Evolutionary conservation across 2,113 vertebrate genomes (phyloP), one percentile per base, ranked within the genome.

Genomic region (Megalops atlanticus): DNA sequence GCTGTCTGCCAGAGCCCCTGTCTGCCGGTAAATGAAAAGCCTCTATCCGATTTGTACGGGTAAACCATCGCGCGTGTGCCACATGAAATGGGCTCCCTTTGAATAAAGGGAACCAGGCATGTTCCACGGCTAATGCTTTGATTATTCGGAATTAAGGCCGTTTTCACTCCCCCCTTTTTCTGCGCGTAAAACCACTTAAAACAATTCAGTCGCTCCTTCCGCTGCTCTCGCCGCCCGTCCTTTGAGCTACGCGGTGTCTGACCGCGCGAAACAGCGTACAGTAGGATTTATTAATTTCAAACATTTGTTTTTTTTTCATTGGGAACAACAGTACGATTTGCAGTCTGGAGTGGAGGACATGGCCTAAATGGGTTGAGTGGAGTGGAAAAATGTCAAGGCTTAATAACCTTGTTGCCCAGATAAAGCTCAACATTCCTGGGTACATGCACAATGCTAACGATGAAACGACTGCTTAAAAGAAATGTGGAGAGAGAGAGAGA

Each of bases 361-460:
- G 54, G n/a, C n/a, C 10, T 8, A 10, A 8, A n/a, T n/a, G n/a
- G 54, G 1, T n/a, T 31, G 54, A 64, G 54, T 31, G 54, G 54
- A 31, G n/a, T n/a, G n/a, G n/a, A n/a, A n/a, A 10, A 21, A 15
- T 7, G 54, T 10, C 54, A 64, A 10, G 54, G 54, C 54, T 8
- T 58, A 64, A 64, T 64, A 78, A 40, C 64, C 41, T 79, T 79
- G 78, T 39, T 31, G 39, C 10, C 14, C 41, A 52, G 75, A 52
- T 52, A 77, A 47, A 54, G 16, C 47, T 36, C 18, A 2, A n/a
- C 49, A 78, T 39, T 64, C 49, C 76, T 33, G 45, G 33, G 31
- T 12, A 77, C 49, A 35, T 10, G 33, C 21, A 21, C 33, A 4
- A 11, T 72, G 41, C 27, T 69, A 45, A 35, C 7, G 6, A 68